Evolutionary conservation across 2,113 vertebrate genomes (phyloP).

Genomic region (Bubo bubo): DNA sequence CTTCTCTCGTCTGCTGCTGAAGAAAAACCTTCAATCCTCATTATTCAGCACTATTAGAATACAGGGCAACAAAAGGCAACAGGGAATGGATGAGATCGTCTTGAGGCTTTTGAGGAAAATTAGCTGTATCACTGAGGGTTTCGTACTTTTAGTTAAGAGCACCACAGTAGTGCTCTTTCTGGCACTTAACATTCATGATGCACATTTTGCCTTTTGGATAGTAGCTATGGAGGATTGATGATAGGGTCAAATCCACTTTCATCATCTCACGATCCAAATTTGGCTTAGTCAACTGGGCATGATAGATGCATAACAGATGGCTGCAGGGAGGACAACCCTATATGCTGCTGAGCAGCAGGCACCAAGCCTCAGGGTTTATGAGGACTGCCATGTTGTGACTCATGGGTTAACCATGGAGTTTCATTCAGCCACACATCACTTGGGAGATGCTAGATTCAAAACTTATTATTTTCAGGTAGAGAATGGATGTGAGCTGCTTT

Average conservation of each 20-base stretch:
- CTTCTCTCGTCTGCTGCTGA: not conserved
- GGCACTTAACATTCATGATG: not conserved
- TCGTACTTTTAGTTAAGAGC: not conserved
- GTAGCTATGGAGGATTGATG: not conserved
- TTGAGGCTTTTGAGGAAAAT: not conserved
- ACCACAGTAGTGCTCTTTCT: not conserved
- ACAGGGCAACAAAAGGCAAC: not conserved
- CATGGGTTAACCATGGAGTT: not conserved
- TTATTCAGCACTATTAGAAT: not conserved
- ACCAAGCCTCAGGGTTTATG: not conserved
- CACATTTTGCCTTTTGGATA: not conserved
- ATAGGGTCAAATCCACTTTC: not conserved
- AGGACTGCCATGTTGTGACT: not conserved
- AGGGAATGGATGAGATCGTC: not conserved
- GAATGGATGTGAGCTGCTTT: not conserved
- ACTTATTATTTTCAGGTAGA: not conserved
- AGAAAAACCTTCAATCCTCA: not conserved
- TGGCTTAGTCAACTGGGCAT: not conserved
- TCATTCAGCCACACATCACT: accelerated
- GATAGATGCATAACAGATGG: not conserved
- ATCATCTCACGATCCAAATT: not conserved
- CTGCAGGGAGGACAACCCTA: not conserved
- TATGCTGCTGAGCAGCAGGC: not conserved
- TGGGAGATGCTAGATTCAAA: not conserved
- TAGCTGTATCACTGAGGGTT: not conserved